phyloP scores from a whole-genome alignment of 2,797 vertebrate species.

The Scolopax bukidnonensis region DNA sequence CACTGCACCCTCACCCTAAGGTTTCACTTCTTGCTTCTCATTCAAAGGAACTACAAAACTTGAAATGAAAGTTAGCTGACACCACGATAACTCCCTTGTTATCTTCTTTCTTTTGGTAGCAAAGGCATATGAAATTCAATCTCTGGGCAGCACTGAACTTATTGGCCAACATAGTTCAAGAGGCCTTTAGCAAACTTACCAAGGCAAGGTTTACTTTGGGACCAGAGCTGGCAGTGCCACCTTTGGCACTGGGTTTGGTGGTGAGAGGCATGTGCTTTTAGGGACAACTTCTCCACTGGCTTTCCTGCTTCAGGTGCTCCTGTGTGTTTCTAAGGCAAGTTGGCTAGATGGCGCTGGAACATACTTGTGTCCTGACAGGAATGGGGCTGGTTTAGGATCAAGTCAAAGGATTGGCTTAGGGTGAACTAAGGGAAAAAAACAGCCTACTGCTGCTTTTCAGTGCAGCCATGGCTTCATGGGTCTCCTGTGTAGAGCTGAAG shows the following conservation, averaged over 20 bases:
- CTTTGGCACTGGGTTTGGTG: background rate
- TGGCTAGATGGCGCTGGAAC: slow-evolving; percentile 61
- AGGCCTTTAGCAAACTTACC: background rate
- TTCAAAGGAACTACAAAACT: slow-evolving; percentile 28
- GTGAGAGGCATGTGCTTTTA: background rate
- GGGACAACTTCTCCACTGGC: accelerated
- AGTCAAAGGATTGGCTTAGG: background rate
- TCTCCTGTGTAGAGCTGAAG: background rate
- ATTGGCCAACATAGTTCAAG: background rate
- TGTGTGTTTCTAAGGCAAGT: background rate
- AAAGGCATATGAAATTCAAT: background rate
- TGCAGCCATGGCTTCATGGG: background rate
- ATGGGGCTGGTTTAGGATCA: background rate
- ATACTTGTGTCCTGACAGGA: background rate
- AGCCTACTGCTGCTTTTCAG: background rate
- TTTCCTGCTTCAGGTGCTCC: background rate
- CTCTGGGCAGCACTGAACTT: background rate
- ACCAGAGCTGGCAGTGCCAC: background rate
- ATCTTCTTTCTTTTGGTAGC: background rate
- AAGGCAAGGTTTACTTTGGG: accelerated
- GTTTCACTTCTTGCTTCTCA: slow-evolving; percentile 49
- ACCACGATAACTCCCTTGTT: background rate
- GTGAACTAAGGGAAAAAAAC: background rate
- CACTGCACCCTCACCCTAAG: background rate
- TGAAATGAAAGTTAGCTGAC: background rate